A percentile compares a stretch with the other conserved stretches of the same genome.
Conservation (phyloP, 2,797 vertebrate genomes). For the Falco rusticolus region DNA sequence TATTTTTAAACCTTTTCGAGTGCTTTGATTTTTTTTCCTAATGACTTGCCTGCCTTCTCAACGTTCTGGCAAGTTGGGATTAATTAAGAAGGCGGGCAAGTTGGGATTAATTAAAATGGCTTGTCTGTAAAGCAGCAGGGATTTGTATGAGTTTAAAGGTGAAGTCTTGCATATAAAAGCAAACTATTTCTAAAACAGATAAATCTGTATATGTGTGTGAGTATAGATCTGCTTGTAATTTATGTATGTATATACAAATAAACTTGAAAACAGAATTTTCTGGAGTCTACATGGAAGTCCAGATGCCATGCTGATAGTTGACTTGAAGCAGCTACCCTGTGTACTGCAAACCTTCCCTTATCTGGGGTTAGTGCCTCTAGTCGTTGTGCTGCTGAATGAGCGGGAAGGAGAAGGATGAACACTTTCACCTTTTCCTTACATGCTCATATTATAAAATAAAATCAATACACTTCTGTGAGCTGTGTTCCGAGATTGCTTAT, state of each 20-base stretch:
- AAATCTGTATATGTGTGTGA: neutral
- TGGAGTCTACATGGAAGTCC: neutral
- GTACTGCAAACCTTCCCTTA: neutral
- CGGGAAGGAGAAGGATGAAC: neutral
- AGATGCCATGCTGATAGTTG: neutral
- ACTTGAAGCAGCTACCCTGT: neutral
- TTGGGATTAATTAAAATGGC: conserved; percentile 58
- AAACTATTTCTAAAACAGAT: neutral
- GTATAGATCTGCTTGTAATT: neutral
- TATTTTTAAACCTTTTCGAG: neutral
- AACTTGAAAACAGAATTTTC: neutral
- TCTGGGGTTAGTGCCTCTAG: neutral
- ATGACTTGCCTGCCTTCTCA: neutral
- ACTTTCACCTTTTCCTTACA: neutral
- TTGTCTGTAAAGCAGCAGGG: conserved; percentile 27
- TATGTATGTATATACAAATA: neutral
- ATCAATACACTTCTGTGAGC: neutral
- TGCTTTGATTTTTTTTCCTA: neutral
- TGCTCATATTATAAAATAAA: neutral
- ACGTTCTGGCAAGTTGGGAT: conserved; percentile 22
- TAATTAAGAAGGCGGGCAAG: conserved; percentile 7
- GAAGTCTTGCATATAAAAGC: neutral
- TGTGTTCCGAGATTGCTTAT: neutral
- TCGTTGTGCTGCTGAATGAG: neutral
- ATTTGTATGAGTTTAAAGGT: conserved; percentile 23